Evolutionary conservation across 1,140 invertebrate genomes (phyloP).

Genomic region (Phenacoccus solenopsis): DNA sequence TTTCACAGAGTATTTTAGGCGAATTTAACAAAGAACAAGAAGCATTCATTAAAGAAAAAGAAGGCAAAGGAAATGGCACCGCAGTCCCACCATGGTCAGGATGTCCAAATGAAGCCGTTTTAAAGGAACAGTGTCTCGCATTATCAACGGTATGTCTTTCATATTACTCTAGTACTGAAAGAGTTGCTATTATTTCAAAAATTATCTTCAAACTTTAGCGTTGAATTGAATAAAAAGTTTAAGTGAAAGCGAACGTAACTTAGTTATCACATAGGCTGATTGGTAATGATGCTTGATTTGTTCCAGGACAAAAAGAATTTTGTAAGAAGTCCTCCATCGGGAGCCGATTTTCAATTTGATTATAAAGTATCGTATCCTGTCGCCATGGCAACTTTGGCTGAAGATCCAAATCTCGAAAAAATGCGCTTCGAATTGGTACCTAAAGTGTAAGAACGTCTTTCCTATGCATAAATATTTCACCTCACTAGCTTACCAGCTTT

Average conservation of each 20-base stretch:
- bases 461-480: background rate
- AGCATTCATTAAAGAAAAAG: constrained; percentile 79
- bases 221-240: background rate
- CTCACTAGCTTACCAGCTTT: background rate
- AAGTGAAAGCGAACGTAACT: background rate
- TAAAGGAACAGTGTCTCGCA: constrained; percentile 88
- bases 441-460: constrained; percentile 39
- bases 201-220: background rate
- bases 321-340: constrained; percentile 85
- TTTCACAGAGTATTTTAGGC: constrained; percentile 54
- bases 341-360: constrained; percentile 91
- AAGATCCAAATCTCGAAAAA: constrained; percentile 89
- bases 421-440: constrained; percentile 99
- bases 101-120: constrained; percentile 43
- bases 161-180: background rate
- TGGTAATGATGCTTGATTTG: background rate
- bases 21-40: constrained; percentile 96
- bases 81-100: constrained; percentile 79
- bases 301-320: constrained; percentile 89
- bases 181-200: background rate
- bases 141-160: constrained; percentile 47
- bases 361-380: constrained; percentile 81
- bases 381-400: constrained; percentile 82
- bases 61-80: constrained; percentile 46
- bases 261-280: background rate